These are phyloP conservation scores for Actinopyga echinites DNA, from an alignment of 53 echinoderm and acorn worm species.

Conservation along the genomic window DNA sequence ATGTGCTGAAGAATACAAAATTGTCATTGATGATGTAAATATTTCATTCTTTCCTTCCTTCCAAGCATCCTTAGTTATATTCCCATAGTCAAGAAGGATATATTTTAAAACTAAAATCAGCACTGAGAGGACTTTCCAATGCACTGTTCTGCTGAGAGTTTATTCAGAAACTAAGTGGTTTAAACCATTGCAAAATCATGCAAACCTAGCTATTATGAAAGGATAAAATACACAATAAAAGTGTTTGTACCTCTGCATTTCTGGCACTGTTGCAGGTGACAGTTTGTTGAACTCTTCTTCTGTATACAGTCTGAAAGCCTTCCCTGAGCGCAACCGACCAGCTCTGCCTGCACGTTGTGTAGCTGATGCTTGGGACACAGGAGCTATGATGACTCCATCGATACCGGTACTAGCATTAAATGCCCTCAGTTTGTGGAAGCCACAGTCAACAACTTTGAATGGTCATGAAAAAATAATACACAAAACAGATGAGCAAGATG, in stretches of 20 bases:
- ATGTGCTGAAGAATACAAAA: neutral
- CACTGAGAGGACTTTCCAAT: no score
- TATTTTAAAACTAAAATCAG: no score
- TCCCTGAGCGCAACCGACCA: constrained; percentile 88
- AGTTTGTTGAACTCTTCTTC: constrained; percentile 81
- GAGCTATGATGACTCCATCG: constrained; percentile 80
- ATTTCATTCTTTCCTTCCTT: no score
- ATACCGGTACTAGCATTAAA: constrained; percentile 80
- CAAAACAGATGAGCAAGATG: neutral
- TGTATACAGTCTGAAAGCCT: constrained; percentile 89
- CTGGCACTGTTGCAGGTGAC: constrained; percentile 82
- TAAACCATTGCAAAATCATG: no score
- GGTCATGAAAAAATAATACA: neutral
- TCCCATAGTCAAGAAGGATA: no score
- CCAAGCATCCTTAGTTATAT: no score
- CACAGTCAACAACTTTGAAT: constrained; percentile 83
- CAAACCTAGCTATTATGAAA: no score
- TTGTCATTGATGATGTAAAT: neutral
- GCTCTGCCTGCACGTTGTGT: constrained; percentile 92
- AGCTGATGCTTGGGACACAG: constrained; percentile 94
- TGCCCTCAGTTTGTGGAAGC: constrained; percentile 88
- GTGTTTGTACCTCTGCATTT: constrained; percentile 89
- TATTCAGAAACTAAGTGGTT: no score
- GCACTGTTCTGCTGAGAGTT: no score
- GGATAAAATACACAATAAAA: neutral